A percentile compares a stretch with the other conserved stretches of the same genome.
These are phyloP conservation scores for Phalacrocorax pelagicus DNA, from an alignment of 2,113 vertebrate genomes.

Conservation along the genomic window DNA sequence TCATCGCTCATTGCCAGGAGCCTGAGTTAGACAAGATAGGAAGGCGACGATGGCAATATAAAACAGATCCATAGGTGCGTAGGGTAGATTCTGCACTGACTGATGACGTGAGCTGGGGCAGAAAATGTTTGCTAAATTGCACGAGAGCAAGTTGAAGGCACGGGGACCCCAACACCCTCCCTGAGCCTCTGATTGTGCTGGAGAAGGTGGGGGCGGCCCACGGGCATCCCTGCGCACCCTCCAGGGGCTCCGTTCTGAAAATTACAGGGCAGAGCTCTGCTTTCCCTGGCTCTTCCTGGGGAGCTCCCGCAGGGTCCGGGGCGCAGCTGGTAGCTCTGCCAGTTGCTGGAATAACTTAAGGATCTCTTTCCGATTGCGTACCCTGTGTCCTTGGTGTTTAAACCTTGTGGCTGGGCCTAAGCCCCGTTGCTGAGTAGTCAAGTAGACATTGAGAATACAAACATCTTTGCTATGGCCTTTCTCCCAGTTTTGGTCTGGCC, in stretches of 20 bases:
- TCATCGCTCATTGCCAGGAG: neutral
- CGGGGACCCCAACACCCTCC: neutral
- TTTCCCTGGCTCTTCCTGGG: neutral
- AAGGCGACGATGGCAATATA: neutral
- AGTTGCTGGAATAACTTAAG: neutral
- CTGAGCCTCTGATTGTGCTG: neutral
- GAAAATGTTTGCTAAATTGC: neutral
- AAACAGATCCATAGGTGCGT: neutral
- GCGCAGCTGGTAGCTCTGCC: neutral
- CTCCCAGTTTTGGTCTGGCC: neutral
- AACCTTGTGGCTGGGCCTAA: neutral
- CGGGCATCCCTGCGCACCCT: rapidly evolving
- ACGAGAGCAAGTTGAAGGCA: neutral
- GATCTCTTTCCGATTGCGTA: neutral
- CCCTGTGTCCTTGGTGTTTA: neutral
- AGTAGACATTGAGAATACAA: neutral
- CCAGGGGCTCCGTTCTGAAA: neutral
- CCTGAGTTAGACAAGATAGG: neutral
- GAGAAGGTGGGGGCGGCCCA: neutral
- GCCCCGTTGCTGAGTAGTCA: neutral
- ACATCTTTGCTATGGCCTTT: neutral
- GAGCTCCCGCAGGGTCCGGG: neutral
- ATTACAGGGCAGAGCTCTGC: neutral
- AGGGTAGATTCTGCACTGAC: neutral
- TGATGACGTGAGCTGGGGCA: neutral